phyloP scores from a whole-genome alignment of 2,797 vertebrate species.

The Zenarchopterus dispar region DNA sequence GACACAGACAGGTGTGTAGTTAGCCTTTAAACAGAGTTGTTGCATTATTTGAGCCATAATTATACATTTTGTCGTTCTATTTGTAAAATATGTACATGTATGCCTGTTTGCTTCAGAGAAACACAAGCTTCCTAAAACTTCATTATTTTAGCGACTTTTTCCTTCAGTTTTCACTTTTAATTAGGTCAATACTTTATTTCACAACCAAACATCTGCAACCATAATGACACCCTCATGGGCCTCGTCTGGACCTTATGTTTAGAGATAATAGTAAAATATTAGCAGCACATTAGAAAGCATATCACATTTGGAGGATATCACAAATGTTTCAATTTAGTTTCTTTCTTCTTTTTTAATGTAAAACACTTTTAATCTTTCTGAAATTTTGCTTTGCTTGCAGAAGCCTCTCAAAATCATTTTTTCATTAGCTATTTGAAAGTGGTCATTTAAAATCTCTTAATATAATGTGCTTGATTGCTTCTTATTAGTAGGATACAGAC shows the following conservation, averaged over 20 bases:
- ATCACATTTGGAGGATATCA: too few relatives aligned
- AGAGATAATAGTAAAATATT: background rate
- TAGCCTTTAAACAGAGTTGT: conserved; percentile 25
- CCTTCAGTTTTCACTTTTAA: background rate
- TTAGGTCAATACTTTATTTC: background rate
- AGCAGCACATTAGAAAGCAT: background rate
- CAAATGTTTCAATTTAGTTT: too few relatives aligned
- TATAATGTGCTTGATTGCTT: too few relatives aligned
- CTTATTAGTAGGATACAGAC: too few relatives aligned
- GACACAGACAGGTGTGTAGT: conserved; percentile 59
- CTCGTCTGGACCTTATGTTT: conserved; percentile 1
- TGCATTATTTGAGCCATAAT: background rate
- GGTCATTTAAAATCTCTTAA: too few relatives aligned
- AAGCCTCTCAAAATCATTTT: too few relatives aligned
- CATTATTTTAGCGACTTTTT: conserved; percentile 1
- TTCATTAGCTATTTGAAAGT: too few relatives aligned
- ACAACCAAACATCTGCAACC: conserved; percentile 1
- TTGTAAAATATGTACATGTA: too few relatives aligned
- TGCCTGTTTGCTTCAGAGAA: too few relatives aligned
- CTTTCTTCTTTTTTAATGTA: too few relatives aligned
- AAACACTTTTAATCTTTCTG: too few relatives aligned
- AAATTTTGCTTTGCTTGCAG: too few relatives aligned
- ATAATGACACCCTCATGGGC: conserved; percentile 1
- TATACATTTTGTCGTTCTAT: background rate
- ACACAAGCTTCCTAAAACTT: background rate